Evolutionary conservation across 2,888 invertebrate species (phyloP), one percentile per base, ranked within the genome.

Genomic region (Ennomos quercinarius): DNA sequence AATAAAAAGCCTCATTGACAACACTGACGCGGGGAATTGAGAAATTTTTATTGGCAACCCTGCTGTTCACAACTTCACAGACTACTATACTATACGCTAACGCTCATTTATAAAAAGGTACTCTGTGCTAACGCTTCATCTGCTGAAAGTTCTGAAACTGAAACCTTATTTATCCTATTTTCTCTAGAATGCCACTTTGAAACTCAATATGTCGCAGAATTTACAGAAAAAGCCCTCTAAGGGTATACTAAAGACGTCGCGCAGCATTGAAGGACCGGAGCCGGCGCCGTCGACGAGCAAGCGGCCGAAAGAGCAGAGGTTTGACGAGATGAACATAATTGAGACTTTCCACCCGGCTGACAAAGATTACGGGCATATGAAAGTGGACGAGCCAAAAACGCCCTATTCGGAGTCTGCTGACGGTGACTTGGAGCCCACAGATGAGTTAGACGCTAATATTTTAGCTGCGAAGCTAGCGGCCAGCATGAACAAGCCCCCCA

Each of bases 351-450:
- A 99, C 93, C 99, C 99, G 42, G 94, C 97, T 17, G 98, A 98
- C 85, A 99, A 99, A 92, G 99, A 99, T 90, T 99, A 99, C 89
- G 99, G 99, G 9, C 98, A 98, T 81, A 99, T 99, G 99, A 99
- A 99, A 91, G 88, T 91, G 39, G 97, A 98, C 77, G 99, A 99
- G 89, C 99, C 99, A 1, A 99, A 99, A 88, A 99, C 99, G 34
- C 99, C 99, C 40, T 95, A 84, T 73, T 91, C 93, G 6, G 95
- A 95, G 76, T 86, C 95, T 51, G 93, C 91, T 46, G 95, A 95
- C 64, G 93, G 94, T 35, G 93, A 94, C 42, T 87, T 93, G 43
- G 95, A 95, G 71, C 93, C 94, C 35, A 73, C 80, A 9, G 94
- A 94, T 72, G 93, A 94, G 71, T 78, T 95, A 64, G 95, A 95